These are phyloP conservation scores for Machimus atricapillus DNA, from an alignment of 2,888 invertebrate species.

Conservation along the genomic window DNA sequence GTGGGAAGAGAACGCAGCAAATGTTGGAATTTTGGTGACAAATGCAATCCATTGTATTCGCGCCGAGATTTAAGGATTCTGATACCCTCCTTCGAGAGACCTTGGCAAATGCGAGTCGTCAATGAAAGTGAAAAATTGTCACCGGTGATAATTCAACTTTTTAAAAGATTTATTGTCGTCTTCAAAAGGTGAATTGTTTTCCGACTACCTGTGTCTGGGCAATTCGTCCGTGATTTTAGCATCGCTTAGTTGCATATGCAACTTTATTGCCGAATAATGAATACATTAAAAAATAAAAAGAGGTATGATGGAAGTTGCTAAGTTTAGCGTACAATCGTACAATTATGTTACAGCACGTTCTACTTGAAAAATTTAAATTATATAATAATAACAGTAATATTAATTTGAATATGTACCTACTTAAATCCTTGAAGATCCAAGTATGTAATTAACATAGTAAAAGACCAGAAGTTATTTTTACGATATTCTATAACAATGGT, in stretches of 20 bases:
- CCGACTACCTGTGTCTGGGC: not conserved
- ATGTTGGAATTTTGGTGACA: not conserved
- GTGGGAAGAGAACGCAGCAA: not conserved
- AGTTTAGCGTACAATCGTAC: not conserved
- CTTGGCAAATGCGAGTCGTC: not conserved
- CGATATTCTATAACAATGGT: too few species aligned
- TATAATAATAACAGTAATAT: not conserved
- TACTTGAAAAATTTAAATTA: not conserved
- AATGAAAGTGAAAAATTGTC: not conserved
- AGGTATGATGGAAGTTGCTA: not conserved
- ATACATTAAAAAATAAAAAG: not conserved
- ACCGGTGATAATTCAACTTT: not conserved
- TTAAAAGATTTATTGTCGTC: not conserved
- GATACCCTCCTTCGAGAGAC: not conserved
- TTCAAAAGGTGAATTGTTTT: not conserved
- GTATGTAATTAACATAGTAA: too few species aligned
- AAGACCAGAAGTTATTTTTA: too few species aligned
- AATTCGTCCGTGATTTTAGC: not conserved
- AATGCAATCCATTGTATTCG: not conserved
- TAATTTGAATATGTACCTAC: not conserved
- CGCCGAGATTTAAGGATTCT: not conserved
- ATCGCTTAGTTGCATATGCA: not conserved
- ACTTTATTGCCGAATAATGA: not conserved
- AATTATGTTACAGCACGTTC: not conserved
- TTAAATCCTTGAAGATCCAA: not conserved